Evolutionary conservation across 2,888 invertebrate species (phyloP).

Genomic region (Eristalinus aeneus): DNA sequence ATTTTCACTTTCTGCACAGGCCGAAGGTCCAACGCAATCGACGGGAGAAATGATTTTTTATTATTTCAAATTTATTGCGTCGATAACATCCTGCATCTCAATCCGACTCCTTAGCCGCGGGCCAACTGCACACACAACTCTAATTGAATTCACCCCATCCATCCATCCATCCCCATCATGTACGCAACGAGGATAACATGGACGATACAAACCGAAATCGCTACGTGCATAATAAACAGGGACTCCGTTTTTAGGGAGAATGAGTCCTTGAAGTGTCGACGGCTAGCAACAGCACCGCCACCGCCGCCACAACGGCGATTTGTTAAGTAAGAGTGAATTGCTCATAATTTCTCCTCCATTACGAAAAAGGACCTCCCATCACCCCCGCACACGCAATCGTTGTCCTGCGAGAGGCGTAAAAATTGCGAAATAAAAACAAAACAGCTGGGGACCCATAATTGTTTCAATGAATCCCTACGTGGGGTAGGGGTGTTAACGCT

Average conservation of each 20-base stretch:
- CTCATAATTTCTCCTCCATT: constrained; percentile 61
- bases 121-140: constrained; percentile 29
- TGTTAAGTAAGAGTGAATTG: constrained; percentile 67
- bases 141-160: constrained; percentile 54
- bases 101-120: constrained; percentile 11
- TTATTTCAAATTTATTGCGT: constrained; percentile 60
- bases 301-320: constrained; percentile 29
- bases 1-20: neutral
- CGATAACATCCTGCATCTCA: constrained; percentile 61
- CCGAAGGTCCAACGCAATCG: neutral
- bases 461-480: constrained; percentile 13
- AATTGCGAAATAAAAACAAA: constrained; percentile 59
- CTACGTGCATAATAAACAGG: constrained; percentile 48
- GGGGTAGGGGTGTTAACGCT: neutral
- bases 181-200: neutral
- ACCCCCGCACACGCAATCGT: neutral
- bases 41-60: constrained; percentile 37
- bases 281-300: neutral
- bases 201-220: constrained; percentile 1
- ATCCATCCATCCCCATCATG: neutral
- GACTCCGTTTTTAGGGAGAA: neutral
- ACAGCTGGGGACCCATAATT: constrained; percentile 63
- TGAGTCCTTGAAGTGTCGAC: neutral
- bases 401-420: constrained; percentile 40
- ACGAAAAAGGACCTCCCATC: constrained; percentile 29